phyloP scores from a whole-genome alignment of 2,113 vertebrate genomes.

The Corythornis cristatus region DNA sequence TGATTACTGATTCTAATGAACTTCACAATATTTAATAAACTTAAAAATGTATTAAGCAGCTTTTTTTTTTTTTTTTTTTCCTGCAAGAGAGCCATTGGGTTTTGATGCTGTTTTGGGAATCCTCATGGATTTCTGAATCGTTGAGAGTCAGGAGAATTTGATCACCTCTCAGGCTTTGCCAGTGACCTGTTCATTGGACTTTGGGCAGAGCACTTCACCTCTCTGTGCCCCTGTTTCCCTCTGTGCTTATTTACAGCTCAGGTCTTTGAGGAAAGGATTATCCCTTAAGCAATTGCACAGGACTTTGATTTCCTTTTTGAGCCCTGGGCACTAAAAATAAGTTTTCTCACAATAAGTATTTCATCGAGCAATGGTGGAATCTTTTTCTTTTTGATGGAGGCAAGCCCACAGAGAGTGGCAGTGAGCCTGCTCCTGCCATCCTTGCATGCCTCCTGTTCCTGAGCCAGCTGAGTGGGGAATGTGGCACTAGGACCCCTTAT shows the following conservation, averaged over 20 bases:
- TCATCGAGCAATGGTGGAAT: background rate
- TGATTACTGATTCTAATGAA: background rate
- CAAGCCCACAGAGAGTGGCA: background rate
- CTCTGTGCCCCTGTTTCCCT: background rate
- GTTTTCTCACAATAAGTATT: conserved; percentile 4
- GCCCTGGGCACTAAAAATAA: background rate
- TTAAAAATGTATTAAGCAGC: background rate
- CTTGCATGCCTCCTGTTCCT: conserved; percentile 14
- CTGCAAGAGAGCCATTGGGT: background rate
- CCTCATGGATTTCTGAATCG: background rate
- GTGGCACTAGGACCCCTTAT: conserved; percentile 10
- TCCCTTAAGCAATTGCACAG: background rate
- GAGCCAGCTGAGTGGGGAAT: conserved; percentile 9
- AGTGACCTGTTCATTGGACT: background rate
- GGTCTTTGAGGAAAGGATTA: background rate
- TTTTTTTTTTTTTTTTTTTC: background rate
- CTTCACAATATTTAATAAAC: background rate
- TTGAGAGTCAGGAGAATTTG: background rate
- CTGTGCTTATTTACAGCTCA: background rate
- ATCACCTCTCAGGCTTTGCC: background rate
- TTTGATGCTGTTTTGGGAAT: background rate
- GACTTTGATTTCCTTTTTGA: background rate
- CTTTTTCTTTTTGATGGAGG: conserved; percentile 39
- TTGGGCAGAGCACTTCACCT: background rate
- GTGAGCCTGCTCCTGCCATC: background rate